Percentiles rank a stretch among this genome's conserved stretches.
Evolutionary conservation across 1,140 invertebrate genomes (phyloP).

Genomic region (Ericerus pela): DNA sequence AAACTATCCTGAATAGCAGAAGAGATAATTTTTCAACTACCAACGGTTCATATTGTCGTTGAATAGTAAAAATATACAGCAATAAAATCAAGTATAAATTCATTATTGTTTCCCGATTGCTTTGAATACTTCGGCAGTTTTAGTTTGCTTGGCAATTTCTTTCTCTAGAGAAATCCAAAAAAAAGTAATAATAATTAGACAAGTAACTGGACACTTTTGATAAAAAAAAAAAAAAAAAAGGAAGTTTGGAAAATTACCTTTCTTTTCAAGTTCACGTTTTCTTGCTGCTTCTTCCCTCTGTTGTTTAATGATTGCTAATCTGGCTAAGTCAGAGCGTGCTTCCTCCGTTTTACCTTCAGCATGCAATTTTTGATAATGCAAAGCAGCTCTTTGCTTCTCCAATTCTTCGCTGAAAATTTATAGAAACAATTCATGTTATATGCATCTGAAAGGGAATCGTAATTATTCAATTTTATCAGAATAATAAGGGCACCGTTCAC

Average conservation of each 20-base stretch:
- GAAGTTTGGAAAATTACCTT: conserved; percentile 35
- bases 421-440: neutral
- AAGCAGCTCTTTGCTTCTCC: conserved; percentile 72
- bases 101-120: conserved; percentile 36
- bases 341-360: conserved; percentile 90
- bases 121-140: conserved; percentile 38
- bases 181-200: conserved; percentile 8
- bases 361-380: conserved; percentile 80
- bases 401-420: conserved; percentile 67
- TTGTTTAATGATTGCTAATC: conserved; percentile 78
- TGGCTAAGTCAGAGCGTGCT: conserved; percentile 80
- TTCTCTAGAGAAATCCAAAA: conserved; percentile 29
- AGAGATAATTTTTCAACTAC: neutral
- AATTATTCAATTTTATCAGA: no score
- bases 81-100: conserved; percentile 6
- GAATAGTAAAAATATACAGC: neutral
- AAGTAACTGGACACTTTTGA: neutral
- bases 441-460: neutral
- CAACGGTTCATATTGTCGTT: neutral
- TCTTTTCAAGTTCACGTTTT: conserved; percentile 71
- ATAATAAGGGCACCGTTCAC: conserved; percentile 36
- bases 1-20: no score
- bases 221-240: neutral
- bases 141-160: conserved; percentile 39
- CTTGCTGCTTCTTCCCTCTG: conserved; percentile 87